Evolutionary conservation across 2,888 invertebrate species (phyloP), one percentile per base, ranked within the genome.

Genomic region (Drosophila buzzatii): DNA sequence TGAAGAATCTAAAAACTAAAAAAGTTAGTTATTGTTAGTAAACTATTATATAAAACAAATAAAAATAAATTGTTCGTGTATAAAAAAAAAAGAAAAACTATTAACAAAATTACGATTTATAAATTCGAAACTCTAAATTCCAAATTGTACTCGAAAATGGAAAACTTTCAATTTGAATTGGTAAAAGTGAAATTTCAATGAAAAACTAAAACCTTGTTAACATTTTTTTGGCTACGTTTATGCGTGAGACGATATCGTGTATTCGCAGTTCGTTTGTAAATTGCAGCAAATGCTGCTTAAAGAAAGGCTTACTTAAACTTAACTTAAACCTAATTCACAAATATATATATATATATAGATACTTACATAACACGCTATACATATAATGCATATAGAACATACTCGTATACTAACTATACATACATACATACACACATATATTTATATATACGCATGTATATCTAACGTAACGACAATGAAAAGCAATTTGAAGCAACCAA

Each of bases 21-120:
- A 49, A 39, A 78, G 89, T 87, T 86, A 90, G 77, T 83, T 89
- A 90, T 89, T 90, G 89, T 85, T 91, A 90, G 80, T 78, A 79
- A 76, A 75, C 66, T 90, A 82, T 76, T 67, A 85, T 49, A 86
- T 64, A 70, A 62, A 67, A 31, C 31, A 23, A 2, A 42, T 10
- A 23, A 45, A 8, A 51, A 51, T 52, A 53, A 67, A 78, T 60
- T 77, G 77, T 67, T 77, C 81, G 66, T 80, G 71, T 76, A 61
- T 56, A 37, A 77, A 89, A 77, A 89, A 74, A 58, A 14, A 89
- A 74, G 56, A 14, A 23, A 55, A 39, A 55, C 10, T n/a, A 41
- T 18, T 78, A 65, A 53, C 20, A 51, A 41, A 45, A 45, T 55
- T 42, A 49, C 56, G 14, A 51, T 85, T 71, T 71, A 60, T 39